Base-by-base conservation (phyloP, 2,888 invertebrate species). In the Temnothorax unifasciatus region DNA sequence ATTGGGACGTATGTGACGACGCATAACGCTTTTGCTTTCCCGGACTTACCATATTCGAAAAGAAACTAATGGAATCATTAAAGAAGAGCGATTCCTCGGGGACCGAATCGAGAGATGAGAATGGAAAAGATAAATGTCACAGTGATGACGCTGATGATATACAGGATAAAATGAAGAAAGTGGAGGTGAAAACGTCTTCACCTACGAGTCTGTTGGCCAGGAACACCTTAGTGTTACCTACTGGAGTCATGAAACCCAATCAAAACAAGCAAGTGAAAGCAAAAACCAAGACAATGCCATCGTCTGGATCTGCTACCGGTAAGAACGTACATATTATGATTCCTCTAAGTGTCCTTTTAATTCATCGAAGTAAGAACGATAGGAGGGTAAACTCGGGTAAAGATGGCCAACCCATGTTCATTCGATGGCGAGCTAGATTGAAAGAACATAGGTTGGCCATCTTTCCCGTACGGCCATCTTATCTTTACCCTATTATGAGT, bases 261-360 rank as follows among this genome's bases (percentile, higher is more conserved):
- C 91, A 93, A 86, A 41, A 9, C 38, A 83, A 92, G 8, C 84
- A 86, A 21, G 74, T 85, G 41, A 83, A 73, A 71, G 47, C 73
- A 47, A 66, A 85, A 38, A 75, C 59, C 5, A 79, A 85, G 63
- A 83, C 82, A 68, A 77, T 54, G 54, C 57, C 63, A 11, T 90
- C 92, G 8, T 93, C 93, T 21, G 92, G 93, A 21, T 94, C 94
- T 21, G 94, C 94, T 44, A 95, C 94, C n/a, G 94, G 94, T 93
- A 88, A 92, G 92, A 77, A 50, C n/a, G 21, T 29, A 29, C 5
- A 34, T 34, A 34, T 34, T 63, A 21, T 29, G 18, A 66, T 63
- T 59, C n/a, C 41, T 29, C 11, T 52, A 34, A 59, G 9, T 50
- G 44, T 69, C 57, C 15, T n/a, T 38, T 21, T 29, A 54, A 29